Percentiles rank a stretch among this genome's conserved stretches.
phyloP scores from a whole-genome alignment of 2,113 vertebrate species.

The Melanotaenia duboulayi region DNA sequence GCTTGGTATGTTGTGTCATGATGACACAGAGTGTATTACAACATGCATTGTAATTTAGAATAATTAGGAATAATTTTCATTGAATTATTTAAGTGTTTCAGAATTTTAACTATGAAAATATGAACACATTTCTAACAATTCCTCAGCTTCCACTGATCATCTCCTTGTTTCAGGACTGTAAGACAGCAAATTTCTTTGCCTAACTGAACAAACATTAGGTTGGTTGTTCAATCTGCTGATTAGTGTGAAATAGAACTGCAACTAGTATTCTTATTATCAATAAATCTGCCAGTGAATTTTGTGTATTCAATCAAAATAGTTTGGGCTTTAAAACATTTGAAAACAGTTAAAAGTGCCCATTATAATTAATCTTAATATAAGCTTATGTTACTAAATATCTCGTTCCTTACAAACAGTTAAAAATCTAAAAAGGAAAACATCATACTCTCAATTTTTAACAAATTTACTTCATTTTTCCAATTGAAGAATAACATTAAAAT shows the following conservation, averaged over 20 bases:
- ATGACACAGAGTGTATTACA: slow-evolving; percentile 13
- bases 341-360: neutral
- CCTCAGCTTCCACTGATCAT: neutral
- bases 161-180: neutral
- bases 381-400: neutral
- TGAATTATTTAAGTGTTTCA: neutral
- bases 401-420: neutral
- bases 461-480: neutral
- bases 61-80: neutral
- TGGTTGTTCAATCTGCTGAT: slow-evolving; percentile 23
- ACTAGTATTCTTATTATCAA: neutral
- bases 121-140: neutral
- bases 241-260: slow-evolving; percentile 62
- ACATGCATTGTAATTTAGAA: slow-evolving; percentile 16
- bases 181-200: neutral
- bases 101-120: neutral
- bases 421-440: neutral
- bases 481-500: slow-evolving; percentile 6
- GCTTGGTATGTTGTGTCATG: slow-evolving; percentile 1
- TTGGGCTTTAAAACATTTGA: neutral
- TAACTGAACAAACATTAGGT: slow-evolving; percentile 20
- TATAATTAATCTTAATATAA: neutral
- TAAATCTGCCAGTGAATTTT: neutral
- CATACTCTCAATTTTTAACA: neutral
- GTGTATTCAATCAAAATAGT: neutral